A percentile compares a stretch with the other conserved stretches of the same genome.
phyloP scores from a whole-genome alignment of 2,113 vertebrate genomes.

The Lathamus discolor region DNA sequence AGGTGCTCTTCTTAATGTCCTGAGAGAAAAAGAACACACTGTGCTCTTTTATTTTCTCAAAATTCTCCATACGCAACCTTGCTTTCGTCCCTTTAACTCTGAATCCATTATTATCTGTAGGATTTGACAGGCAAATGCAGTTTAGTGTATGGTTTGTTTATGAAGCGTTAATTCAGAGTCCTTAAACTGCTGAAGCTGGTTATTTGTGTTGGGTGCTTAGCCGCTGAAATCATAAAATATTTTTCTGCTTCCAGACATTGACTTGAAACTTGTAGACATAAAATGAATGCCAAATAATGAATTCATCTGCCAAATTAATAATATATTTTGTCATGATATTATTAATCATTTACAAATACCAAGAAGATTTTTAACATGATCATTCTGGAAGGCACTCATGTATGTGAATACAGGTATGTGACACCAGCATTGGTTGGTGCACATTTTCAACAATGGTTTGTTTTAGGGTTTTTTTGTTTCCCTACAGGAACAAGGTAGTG shows the following conservation, averaged over 20 bases:
- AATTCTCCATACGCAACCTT: not conserved
- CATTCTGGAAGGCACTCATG: not conserved
- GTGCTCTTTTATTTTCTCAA: not conserved
- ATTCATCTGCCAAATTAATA: not conserved
- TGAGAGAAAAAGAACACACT: not conserved
- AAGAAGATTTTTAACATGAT: not conserved
- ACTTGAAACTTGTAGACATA: not conserved
- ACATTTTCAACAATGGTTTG: not conserved
- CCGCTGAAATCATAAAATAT: not conserved
- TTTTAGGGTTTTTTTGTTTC: not conserved
- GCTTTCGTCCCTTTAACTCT: not conserved
- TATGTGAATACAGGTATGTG: not conserved
- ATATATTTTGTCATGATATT: not conserved
- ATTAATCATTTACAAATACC: not conserved
- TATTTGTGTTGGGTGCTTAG: not conserved
- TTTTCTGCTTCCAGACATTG: not conserved
- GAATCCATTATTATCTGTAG: not conserved
- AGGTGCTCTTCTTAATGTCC: not conserved
- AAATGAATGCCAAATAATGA: not conserved
- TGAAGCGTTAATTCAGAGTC: not conserved
- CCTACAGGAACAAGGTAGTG: not conserved
- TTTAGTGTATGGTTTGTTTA: not conserved
- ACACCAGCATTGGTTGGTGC: rapidly evolving
- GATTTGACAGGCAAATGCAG: not conserved
- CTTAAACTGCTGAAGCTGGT: not conserved